These are phyloP conservation scores for Astur gentilis DNA, from an alignment of 2,113 vertebrate species.

Conservation along the genomic window DNA sequence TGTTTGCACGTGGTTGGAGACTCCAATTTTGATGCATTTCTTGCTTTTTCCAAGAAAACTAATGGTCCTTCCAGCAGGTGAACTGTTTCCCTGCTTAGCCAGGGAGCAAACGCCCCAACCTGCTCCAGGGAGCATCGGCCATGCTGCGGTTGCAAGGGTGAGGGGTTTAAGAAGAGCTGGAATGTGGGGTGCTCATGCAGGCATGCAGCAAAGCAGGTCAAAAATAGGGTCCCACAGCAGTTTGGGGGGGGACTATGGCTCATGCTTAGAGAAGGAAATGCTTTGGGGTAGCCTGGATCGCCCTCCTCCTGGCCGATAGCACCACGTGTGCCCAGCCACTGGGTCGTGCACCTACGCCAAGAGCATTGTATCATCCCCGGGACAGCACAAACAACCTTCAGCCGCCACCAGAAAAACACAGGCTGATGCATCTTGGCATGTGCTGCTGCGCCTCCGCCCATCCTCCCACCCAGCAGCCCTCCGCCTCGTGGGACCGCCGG, in stretches of 20 bases:
- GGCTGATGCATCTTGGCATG: conserved; percentile 40
- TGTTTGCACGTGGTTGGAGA: rapidly evolving
- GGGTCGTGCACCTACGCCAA: background rate
- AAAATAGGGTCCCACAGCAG: background rate
- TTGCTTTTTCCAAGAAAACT: background rate
- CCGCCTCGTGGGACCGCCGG: background rate
- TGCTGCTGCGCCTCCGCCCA: conserved; percentile 10
- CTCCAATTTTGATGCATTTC: background rate
- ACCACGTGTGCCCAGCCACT: rapidly evolving
- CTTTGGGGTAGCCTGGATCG: rapidly evolving
- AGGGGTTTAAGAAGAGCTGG: background rate
- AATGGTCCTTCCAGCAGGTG: background rate
- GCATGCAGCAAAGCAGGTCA: background rate
- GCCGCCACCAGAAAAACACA: conserved; percentile 19
- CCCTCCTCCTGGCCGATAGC: rapidly evolving
- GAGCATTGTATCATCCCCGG: conserved; percentile 22
- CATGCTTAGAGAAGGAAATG: background rate
- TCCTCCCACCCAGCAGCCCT: background rate
- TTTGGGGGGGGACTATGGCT: rapidly evolving
- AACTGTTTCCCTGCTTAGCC: background rate
- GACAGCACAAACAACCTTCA: conserved; percentile 40
- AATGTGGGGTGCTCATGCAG: background rate
- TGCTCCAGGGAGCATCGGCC: rapidly evolving
- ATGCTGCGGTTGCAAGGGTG: rapidly evolving
- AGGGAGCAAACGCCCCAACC: background rate